Evolutionary conservation across 1,140 invertebrate species (phyloP).

Genomic region (Trinorchestia longiramus): DNA sequence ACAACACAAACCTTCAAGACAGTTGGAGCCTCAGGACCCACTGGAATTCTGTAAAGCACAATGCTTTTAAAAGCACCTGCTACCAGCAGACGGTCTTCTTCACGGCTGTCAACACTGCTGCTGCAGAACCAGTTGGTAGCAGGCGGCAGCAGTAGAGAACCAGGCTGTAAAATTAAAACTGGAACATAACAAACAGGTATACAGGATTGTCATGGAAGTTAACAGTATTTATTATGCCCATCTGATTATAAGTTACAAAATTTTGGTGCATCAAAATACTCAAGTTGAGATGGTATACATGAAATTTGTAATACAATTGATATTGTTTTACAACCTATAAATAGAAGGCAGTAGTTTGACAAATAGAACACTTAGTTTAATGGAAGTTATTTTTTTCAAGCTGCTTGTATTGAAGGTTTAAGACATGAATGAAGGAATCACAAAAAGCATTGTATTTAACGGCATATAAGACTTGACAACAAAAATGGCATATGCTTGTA

Average conservation of each 20-base stretch:
- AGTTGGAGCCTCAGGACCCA: slow-evolving; percentile 54
- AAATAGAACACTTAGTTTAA: not conserved
- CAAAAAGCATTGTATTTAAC: no score
- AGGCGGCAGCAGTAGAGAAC: slow-evolving; percentile 55
- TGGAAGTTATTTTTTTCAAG: no score
- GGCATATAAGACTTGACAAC: no score
- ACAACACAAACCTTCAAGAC: slow-evolving; percentile 58
- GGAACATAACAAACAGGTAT: not conserved
- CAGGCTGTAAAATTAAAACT: slow-evolving; percentile 10
- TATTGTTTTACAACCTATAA: not conserved
- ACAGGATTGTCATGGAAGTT: not conserved
- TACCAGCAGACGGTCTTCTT: slow-evolving; percentile 60
- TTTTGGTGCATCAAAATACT: not conserved
- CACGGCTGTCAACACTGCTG: slow-evolving; percentile 56
- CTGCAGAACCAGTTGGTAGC: slow-evolving; percentile 62
- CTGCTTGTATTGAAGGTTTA: no score
- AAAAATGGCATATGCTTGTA: no score
- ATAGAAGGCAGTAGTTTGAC: not conserved
- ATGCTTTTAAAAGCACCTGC: slow-evolving; percentile 60
- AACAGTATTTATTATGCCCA: not conserved
- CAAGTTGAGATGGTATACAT: not conserved
- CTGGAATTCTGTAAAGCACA: slow-evolving; percentile 56
- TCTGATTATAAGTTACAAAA: not conserved
- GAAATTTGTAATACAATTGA: not conserved
- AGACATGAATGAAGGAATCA: no score